Evolutionary conservation across 2,797 vertebrate species (phyloP).

Genomic region (Coendou prehensilis): DNA sequence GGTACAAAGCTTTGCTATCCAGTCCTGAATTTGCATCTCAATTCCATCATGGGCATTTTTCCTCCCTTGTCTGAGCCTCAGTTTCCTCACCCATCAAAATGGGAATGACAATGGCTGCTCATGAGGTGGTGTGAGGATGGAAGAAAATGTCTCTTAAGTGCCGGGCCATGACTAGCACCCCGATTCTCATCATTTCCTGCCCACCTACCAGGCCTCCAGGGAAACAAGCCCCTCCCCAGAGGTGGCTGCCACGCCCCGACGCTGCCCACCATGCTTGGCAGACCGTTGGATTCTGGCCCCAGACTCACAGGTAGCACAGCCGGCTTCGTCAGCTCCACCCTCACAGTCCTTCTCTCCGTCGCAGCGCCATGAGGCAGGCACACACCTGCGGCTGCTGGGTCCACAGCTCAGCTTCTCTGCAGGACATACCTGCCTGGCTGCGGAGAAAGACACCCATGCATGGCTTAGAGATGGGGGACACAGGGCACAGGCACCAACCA

Average conservation of each 20-base stretch:
- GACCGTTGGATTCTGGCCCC: not conserved
- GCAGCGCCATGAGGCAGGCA: constrained; percentile 97
- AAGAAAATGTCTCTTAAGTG: constrained; percentile 46
- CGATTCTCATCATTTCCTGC: not conserved
- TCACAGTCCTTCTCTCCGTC: constrained; percentile 97
- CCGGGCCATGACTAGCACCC: constrained; percentile 27
- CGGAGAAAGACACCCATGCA: constrained; percentile 35
- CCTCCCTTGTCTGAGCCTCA: constrained; percentile 84
- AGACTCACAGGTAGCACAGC: constrained; percentile 94
- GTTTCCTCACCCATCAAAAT: constrained; percentile 78
- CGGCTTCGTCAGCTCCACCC: constrained; percentile 95
- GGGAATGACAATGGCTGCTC: constrained; percentile 74
- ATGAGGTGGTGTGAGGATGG: constrained; percentile 77
- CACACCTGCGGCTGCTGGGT: constrained; percentile 94
- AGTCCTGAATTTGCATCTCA: constrained; percentile 43
- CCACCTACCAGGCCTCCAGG: not conserved
- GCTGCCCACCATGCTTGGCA: not conserved
- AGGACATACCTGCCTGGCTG: constrained; percentile 95
- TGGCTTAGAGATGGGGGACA: not conserved
- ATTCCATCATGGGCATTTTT: not conserved
- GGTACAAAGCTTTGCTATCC: constrained; percentile 25
- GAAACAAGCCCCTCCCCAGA: not conserved
- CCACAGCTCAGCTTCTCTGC: constrained; percentile 98
- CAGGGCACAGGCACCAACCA: not conserved
- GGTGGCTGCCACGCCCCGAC: not conserved